These are phyloP conservation scores for Melipona beecheii DNA, from an alignment of 2,888 invertebrate species.

Conservation along the genomic window DNA sequence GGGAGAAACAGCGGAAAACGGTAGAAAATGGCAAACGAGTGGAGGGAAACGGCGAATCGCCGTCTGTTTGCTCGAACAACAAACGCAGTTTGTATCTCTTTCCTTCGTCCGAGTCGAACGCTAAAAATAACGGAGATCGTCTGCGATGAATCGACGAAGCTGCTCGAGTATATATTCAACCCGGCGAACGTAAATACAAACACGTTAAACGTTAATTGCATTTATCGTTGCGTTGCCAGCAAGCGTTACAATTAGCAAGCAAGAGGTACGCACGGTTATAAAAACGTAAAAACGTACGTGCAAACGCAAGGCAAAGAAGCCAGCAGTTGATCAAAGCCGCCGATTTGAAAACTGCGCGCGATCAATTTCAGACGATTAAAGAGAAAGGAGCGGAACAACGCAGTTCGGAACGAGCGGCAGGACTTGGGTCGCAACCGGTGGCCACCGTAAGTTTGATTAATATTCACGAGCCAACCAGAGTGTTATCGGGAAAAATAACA, in stretches of 20 bases:
- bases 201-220: background rate
- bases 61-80: background rate
- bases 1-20: background rate
- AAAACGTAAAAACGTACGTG: background rate
- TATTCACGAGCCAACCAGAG: background rate
- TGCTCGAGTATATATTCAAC: background rate
- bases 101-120: background rate
- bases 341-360: too few species aligned
- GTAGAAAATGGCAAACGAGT: background rate
- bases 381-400: background rate
- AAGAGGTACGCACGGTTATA: background rate
- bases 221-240: background rate
- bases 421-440: background rate
- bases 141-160: background rate
- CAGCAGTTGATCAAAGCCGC: too few species aligned
- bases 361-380: background rate
- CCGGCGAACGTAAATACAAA: background rate
- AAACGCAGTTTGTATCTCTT: background rate
- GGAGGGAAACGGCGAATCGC: background rate
- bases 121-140: background rate
- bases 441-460: background rate
- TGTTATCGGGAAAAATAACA: slow-evolving; percentile 9
- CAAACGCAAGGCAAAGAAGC: background rate
- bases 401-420: background rate
- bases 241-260: background rate